phyloP scores from a whole-genome alignment of 1,140 invertebrate species.

The Anthonomus grandis region DNA sequence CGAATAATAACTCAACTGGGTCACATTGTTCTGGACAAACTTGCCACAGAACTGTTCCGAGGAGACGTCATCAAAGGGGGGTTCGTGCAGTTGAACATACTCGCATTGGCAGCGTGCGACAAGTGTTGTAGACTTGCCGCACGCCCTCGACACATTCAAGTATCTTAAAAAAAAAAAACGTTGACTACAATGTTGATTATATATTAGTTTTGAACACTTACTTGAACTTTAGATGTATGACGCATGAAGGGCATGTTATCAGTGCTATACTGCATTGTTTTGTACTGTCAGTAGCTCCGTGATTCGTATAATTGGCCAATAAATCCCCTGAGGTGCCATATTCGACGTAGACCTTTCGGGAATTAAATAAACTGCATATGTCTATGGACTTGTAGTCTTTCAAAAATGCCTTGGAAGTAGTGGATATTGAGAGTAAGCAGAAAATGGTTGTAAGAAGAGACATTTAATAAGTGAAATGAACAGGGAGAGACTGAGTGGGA shows the following conservation, averaged over 20 bases:
- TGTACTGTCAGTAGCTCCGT: conserved; percentile 30
- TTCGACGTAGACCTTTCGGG: conserved; percentile 59
- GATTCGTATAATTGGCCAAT: conserved; percentile 47
- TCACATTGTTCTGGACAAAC: conserved; percentile 47
- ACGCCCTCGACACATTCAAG: conserved; percentile 50
- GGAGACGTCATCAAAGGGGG: conserved; percentile 62
- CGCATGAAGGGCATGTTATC: conserved; percentile 68
- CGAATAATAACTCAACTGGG: conserved; percentile 55
- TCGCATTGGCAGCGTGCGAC: conserved; percentile 56
- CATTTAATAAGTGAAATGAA: not conserved
- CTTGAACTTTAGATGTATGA: conserved; percentile 61
- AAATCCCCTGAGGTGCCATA: conserved; percentile 57
- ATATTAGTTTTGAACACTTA: conserved; percentile 25
- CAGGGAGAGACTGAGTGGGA: not conserved
- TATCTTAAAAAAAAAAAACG: conserved; percentile 32
- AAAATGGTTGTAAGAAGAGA: not conserved
- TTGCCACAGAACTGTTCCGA: conserved; percentile 61
- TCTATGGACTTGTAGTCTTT: conserved; percentile 40
- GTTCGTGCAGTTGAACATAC: conserved; percentile 67
- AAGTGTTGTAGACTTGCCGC: conserved; percentile 40
- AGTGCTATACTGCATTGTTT: conserved; percentile 65
- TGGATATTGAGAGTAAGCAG: not conserved
- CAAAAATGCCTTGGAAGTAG: conserved; percentile 2
- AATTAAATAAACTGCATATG: conserved; percentile 61
- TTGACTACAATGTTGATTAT: not conserved